phyloP scores from a whole-genome alignment of 2,113 vertebrate genomes.

The Anguilla japonica region DNA sequence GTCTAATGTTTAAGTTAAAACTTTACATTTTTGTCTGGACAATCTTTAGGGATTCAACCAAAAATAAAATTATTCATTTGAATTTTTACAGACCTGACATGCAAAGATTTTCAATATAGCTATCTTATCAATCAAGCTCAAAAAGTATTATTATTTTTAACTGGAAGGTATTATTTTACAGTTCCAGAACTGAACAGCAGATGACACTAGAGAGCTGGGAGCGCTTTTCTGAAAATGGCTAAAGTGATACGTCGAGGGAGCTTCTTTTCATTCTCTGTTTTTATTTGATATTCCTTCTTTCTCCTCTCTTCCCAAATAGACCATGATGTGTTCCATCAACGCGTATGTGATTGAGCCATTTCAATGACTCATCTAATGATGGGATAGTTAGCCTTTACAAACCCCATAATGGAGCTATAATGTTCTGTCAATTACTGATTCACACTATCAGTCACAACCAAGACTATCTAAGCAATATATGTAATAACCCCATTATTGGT shows the following conservation, averaged over 20 bases:
- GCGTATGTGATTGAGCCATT: neutral
- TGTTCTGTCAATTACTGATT: neutral
- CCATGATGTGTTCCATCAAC: neutral
- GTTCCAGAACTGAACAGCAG: slow-evolving; percentile 49
- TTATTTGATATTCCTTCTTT: neutral
- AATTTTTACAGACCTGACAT: neutral
- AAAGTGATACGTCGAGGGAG: neutral
- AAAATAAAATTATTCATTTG: neutral
- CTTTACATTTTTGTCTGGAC: neutral
- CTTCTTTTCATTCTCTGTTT: neutral
- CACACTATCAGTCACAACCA: too few species aligned
- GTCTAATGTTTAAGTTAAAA: neutral
- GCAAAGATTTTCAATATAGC: neutral
- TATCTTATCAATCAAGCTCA: neutral
- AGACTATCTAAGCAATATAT: too few species aligned
- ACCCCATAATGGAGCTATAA: neutral
- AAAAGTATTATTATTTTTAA: too few species aligned
- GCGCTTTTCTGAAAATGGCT: neutral
- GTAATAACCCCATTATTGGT: too few species aligned
- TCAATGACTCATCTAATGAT: neutral
- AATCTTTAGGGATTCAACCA: neutral
- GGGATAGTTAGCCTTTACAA: neutral
- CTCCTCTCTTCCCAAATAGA: neutral
- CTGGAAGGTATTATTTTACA: slow-evolving; percentile 24
- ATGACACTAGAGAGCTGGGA: slow-evolving; percentile 47